Evolutionary conservation across 2,113 vertebrate species (phyloP).

Genomic region (Orientallactaga bullata): DNA sequence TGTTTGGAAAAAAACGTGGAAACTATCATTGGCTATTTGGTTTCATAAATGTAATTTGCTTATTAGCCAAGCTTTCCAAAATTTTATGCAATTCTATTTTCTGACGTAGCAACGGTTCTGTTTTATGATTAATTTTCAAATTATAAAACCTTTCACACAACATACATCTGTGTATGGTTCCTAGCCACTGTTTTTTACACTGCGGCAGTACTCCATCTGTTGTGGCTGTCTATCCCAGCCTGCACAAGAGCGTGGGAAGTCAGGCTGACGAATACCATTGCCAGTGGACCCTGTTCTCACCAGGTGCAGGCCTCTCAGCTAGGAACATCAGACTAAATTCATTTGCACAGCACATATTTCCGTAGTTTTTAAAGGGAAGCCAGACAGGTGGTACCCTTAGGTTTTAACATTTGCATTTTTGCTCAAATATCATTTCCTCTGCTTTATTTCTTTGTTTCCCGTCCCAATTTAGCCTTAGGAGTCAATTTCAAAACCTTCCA

Average conservation of each 20-base stretch:
- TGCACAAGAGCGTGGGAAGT: background rate
- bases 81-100: background rate
- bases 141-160: conserved; percentile 51
- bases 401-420: conserved; percentile 66
- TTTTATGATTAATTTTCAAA: conserved; percentile 54
- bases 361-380: conserved; percentile 49
- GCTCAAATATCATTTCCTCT: conserved; percentile 46
- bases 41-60: conserved; percentile 17
- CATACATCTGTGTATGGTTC: background rate
- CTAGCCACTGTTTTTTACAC: background rate
- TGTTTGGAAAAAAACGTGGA: conserved; percentile 39
- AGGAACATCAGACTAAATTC: background rate
- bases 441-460: conserved; percentile 17
- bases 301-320: conserved; percentile 32
- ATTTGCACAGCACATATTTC: background rate
- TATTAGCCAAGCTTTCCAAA: background rate
- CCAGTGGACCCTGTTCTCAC: background rate
- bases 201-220: background rate
- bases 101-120: background rate
- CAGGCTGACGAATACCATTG: background rate
- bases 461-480: conserved; percentile 41
- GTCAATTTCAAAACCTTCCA: conserved; percentile 30
- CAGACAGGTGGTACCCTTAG: conserved; percentile 59
- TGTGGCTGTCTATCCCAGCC: background rate
- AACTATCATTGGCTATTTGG: background rate